A percentile compares a stretch with the other conserved stretches of the same genome.
Conservation (phyloP, 2,888 invertebrate species). For the Hesperia comma region DNA sequence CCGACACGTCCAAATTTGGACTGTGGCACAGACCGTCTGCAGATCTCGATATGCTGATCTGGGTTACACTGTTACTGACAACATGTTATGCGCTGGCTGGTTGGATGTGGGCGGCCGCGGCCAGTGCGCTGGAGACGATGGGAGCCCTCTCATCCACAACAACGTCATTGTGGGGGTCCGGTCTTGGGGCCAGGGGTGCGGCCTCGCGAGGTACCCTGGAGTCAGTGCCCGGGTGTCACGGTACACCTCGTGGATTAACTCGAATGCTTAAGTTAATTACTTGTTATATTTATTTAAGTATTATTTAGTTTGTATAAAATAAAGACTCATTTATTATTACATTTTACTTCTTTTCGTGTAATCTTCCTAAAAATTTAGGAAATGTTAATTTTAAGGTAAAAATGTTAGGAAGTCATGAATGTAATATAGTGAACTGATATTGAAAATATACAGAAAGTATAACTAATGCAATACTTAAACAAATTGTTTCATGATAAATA, state of each 20-base stretch:
- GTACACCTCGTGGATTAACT: conserved; percentile 56
- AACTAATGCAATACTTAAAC: too few species aligned
- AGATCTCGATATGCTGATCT: conserved; percentile 48
- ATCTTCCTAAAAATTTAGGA: too few species aligned
- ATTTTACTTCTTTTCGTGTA: too few species aligned
- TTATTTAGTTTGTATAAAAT: neutral
- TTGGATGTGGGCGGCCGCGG: conserved; percentile 65
- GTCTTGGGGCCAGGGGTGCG: conserved; percentile 58
- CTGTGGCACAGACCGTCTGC: conserved; percentile 52
- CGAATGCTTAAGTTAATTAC: conserved; percentile 48
- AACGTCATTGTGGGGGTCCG: conserved; percentile 47
- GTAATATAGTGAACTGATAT: too few species aligned
- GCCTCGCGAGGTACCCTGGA: conserved; percentile 48
- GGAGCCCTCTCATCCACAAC: conserved; percentile 65
- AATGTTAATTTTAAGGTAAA: too few species aligned
- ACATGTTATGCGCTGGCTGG: conserved; percentile 65
- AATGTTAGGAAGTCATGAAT: too few species aligned
- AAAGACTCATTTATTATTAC: neutral
- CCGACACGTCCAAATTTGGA: conserved; percentile 55
- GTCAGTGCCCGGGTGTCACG: conserved; percentile 57
- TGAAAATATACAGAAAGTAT: neutral
- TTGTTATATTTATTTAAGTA: neutral
- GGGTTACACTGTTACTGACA: conserved; percentile 49
- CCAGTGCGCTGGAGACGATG: conserved; percentile 66
- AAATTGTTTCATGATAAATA: too few species aligned